Evolutionary conservation across 2,113 vertebrate species (phyloP).

Genomic region (Motacilla alba): DNA sequence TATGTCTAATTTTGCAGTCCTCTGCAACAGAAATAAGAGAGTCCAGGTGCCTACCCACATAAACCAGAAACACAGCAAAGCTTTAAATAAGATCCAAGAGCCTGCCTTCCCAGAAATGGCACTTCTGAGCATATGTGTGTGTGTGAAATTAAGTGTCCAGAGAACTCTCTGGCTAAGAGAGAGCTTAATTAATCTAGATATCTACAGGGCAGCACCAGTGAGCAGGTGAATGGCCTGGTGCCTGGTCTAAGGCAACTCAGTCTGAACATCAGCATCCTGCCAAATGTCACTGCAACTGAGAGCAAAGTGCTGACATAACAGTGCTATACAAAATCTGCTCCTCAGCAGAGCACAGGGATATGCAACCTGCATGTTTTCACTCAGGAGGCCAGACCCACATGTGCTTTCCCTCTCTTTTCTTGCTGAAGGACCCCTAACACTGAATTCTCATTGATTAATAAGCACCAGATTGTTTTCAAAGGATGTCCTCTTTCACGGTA

Average conservation of each 20-base stretch:
- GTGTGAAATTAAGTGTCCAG: background rate
- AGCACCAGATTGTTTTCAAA: slow-evolving; percentile 60
- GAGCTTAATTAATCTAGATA: background rate
- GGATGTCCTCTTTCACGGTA: slow-evolving; percentile 28
- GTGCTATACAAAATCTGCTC: background rate
- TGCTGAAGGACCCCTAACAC: background rate
- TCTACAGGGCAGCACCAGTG: background rate
- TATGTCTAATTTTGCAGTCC: background rate
- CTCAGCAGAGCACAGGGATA: background rate
- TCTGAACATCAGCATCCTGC: background rate
- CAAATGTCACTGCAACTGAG: background rate
- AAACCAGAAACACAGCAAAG: background rate
- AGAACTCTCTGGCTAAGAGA: background rate
- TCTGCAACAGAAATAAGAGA: background rate
- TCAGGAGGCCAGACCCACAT: slow-evolving; percentile 15
- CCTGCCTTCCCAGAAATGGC: background rate
- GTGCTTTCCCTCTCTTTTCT: slow-evolving; percentile 5
- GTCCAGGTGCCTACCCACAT: background rate
- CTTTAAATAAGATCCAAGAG: background rate
- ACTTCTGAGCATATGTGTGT: background rate
- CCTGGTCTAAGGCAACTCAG: background rate
- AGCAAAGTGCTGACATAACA: slow-evolving; percentile 13
- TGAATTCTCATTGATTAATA: slow-evolving; percentile 51
- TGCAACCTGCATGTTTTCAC: slow-evolving; percentile 28
- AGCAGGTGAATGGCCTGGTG: background rate